A percentile compares a stretch with the other conserved stretches of the same genome.
These are phyloP conservation scores for Rhinella marina DNA, from an alignment of 2,797 vertebrate genomes.

Conservation along the genomic window DNA sequence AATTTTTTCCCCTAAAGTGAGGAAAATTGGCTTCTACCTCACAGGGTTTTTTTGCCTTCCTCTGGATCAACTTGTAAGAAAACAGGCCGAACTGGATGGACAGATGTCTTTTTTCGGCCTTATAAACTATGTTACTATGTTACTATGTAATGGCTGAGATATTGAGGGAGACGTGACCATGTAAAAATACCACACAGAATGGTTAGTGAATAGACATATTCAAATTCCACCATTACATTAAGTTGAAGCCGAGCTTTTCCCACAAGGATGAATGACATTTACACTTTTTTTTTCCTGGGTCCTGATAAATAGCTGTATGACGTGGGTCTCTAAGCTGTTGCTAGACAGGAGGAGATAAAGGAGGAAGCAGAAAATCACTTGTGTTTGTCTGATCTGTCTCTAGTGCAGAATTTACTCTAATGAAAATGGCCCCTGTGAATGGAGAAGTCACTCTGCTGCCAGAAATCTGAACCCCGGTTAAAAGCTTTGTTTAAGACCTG, in stretches of 20 bases:
- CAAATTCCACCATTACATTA: conserved; percentile 18
- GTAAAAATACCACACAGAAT: background rate
- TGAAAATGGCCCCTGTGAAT: background rate
- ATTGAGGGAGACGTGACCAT: background rate
- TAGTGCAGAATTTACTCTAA: conserved; percentile 19
- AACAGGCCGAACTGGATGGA: too few relatives aligned
- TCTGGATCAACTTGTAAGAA: too few relatives aligned
- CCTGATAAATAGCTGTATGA: conserved; percentile 40
- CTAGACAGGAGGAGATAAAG: conserved; percentile 32
- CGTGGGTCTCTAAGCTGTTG: conserved; percentile 43
- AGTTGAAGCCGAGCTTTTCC: conserved; percentile 15
- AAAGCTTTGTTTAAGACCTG: conserved; percentile 12
- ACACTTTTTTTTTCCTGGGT: background rate
- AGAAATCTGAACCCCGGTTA: background rate
- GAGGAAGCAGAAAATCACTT: conserved; percentile 32
- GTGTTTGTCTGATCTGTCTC: conserved; percentile 17
- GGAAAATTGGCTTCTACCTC: too few relatives aligned
- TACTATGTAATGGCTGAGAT: too few relatives aligned
- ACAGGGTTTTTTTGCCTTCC: too few relatives aligned
- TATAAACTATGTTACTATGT: too few relatives aligned
- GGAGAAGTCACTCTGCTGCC: background rate
- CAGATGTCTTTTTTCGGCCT: too few relatives aligned
- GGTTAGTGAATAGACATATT: background rate
- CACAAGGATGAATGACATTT: conserved; percentile 51
- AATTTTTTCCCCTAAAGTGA: too few relatives aligned